Base-by-base conservation (phyloP, 2,888 invertebrate species). In the Omphaloscelis lunosa region DNA sequence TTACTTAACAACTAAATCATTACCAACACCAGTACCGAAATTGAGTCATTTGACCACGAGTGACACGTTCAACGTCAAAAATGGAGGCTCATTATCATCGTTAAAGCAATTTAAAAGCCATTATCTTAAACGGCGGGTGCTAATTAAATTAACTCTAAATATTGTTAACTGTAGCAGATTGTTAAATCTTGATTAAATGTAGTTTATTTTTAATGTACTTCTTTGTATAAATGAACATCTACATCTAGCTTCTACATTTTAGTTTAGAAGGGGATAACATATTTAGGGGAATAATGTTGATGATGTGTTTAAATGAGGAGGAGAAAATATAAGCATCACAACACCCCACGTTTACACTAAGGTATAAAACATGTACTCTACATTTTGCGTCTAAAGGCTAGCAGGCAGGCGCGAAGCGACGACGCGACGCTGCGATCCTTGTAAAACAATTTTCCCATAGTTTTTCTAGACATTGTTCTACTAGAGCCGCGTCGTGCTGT, bases 91-190 rank as follows among this genome's bases (percentile, higher is more conserved):
- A 82, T 88, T 85, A 88, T 82, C 74, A 80, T 69, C 68, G 77
- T 79, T 69, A 53, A 72, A 78, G 62, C 84, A 84, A 87, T 89
- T 88, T 85, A 86, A 85, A 87, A 86, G 75, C 81, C 84, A 88
- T 89, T 86, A 87, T 74, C 69, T 79, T 77, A 65, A 80, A 79
- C 69, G 73, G 66, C 23, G 67, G 56, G 67, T 69, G 74, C 66
- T 87, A 86, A 89, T 88, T 89, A 80, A 85, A 86, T 88, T 74
- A 77, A 70, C 56, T 79, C 62, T 56, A 80, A 71, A 77, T 76
- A 76, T 67, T 45, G 17, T 73, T 27, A 67, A 69, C 41, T 61
- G 62, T 45, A 27, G 39, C 34, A 12, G 15, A 63, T 65, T 45
- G 56, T 53, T 34, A 58, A 65, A 61, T 81, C 20, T 66, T 77